Conservation (phyloP, 2,113 vertebrate species). For the Cepphus grylle region DNA sequence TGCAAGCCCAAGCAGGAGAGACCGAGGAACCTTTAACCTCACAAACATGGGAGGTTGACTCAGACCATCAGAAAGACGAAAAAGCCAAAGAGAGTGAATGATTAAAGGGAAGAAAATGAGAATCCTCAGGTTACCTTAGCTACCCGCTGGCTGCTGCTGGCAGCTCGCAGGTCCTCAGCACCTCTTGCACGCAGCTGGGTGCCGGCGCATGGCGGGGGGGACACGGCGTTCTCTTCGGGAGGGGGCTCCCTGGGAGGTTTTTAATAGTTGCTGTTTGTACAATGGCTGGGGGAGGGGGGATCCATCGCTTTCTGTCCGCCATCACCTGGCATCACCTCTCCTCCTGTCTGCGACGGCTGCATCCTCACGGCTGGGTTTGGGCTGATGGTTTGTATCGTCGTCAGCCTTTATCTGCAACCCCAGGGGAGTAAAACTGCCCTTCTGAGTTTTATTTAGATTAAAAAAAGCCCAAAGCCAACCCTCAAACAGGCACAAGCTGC, state of each 20-base stretch:
- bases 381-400: neutral
- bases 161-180: neutral
- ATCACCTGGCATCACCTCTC: conserved; percentile 29
- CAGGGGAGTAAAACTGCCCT: neutral
- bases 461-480: neutral
- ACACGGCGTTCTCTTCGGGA: conserved; percentile 7
- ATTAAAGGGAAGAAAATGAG: conserved; percentile 34
- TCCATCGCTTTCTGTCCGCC: neutral
- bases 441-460: neutral
- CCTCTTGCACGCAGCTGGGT: neutral
- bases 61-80: neutral
- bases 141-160: neutral
- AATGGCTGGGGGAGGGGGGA: neutral
- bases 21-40: neutral
- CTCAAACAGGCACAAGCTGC: neutral
- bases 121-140: conserved; percentile 27
- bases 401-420: neutral
- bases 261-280: conserved; percentile 42
- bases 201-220: neutral
- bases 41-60: neutral
- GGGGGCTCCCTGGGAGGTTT: conserved; percentile 46
- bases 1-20: fast-evolving
- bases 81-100: neutral
- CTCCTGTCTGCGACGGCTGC: neutral
- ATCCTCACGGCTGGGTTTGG: neutral